phyloP scores from a whole-genome alignment of 2,888 invertebrate species.

The Eumacrocentrus americanus region DNA sequence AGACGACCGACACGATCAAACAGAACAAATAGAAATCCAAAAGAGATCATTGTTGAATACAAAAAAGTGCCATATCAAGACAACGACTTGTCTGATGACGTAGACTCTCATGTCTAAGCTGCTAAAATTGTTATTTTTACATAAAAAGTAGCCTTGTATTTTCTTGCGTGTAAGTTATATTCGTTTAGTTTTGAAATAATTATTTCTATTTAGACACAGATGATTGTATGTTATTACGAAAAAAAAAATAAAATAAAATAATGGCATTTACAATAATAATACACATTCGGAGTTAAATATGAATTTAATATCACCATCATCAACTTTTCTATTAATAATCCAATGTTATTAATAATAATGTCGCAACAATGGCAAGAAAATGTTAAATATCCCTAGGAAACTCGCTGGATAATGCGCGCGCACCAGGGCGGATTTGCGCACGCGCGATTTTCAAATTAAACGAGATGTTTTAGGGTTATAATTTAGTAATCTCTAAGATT shows the following conservation, averaged over 20 bases:
- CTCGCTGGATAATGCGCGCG: too few species aligned
- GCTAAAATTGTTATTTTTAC: too few species aligned
- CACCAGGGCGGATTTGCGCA: too few species aligned
- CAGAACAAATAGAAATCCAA: neutral
- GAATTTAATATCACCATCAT: conserved; percentile 8
- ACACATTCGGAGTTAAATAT: conserved; percentile 18
- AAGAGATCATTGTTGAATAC: neutral
- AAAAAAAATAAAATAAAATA: neutral
- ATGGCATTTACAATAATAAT: neutral
- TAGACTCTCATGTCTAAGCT: conserved; percentile 36
- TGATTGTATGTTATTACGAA: neutral
- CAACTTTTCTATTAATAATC: too few species aligned
- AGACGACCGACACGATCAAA: too few species aligned
- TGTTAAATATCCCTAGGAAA: too few species aligned
- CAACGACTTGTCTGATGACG: conserved; percentile 26
- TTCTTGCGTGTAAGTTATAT: neutral
- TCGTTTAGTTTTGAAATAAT: neutral
- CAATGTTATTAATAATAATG: too few species aligned
- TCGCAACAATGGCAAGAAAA: too few species aligned
- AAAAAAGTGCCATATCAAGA: neutral
- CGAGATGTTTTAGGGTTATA: too few species aligned
- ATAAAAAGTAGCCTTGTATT: neutral
- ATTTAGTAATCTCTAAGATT: too few species aligned
- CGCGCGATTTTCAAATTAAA: too few species aligned
- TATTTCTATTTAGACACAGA: neutral